phyloP scores from a whole-genome alignment of 2,113 vertebrate genomes.

The Globicephala melas region DNA sequence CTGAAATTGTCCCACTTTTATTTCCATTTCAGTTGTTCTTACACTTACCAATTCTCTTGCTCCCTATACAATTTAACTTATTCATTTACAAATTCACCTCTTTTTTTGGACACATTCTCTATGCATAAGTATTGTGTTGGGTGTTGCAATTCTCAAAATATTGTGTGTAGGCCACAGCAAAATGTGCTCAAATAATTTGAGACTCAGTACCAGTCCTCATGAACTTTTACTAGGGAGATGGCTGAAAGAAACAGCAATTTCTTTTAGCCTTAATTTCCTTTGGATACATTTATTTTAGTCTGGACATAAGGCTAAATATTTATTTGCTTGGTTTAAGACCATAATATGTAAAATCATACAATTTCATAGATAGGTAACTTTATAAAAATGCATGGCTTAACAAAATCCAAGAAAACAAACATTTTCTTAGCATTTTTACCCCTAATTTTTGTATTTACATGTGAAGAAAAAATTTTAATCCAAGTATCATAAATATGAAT shows the following conservation, averaged over 20 bases:
- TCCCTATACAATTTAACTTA: background rate
- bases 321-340: constrained; percentile 15
- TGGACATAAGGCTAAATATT: background rate
- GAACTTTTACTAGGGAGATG: background rate
- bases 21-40: background rate
- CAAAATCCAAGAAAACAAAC: background rate
- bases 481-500: background rate
- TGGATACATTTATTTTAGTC: background rate
- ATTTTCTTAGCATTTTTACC: background rate
- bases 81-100: background rate
- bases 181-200: background rate
- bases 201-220: background rate
- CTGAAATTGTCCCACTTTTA: background rate
- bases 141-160: background rate
- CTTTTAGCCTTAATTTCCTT: background rate
- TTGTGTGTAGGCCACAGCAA: background rate
- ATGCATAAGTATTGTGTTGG: background rate
- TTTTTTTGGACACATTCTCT: background rate
- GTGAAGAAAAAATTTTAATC: background rate
- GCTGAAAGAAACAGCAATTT: background rate
- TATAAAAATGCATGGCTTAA: background rate
- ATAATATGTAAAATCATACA: background rate
- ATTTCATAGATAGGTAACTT: background rate
- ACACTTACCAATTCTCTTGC: background rate
- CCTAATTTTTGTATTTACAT: background rate